Evolutionary conservation across 2,797 vertebrate genomes (phyloP), one percentile per base, ranked within the genome.

Genomic region (Lepilemur septentrionalis): DNA sequence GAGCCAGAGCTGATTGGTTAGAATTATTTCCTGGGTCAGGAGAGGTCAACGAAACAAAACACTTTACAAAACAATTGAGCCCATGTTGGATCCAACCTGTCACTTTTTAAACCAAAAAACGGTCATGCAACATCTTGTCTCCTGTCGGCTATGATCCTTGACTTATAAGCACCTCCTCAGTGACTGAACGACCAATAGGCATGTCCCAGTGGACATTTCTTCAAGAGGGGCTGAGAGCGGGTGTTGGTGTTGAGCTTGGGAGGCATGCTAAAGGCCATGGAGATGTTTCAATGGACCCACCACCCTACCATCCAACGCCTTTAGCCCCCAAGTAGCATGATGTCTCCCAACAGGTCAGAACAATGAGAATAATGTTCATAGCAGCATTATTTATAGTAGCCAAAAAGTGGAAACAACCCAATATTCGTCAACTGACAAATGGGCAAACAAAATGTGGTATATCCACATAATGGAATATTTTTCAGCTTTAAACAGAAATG

Each of bases 11-110:
- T 79, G 61, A 55, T 69, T 50, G 93, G 72, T 75, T 91, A 92
- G 86, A 98, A 96, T 96, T 95, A 96, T 57, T 81, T 97, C 90
- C 65, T 85, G 89, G 14, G 75, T 84, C 82, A 91, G n/a, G 0
- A 55, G 52, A 94, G 30, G 86, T 70, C 95, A 93, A 83, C 78
- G 50, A 83, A 93, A 90, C 65, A 91, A 96, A 93, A 86, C 2
- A 32, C 55, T 91, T 85, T 25, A 91, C 67, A 50, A 93, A 95
- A 92, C 83, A 91, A 94, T 20, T 48, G 61, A 94, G 82, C 78
- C 72, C 25, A 78, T 70, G 50, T 86, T 69, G 30, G 76, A 92
- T 52, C 55, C 28, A 10, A 2, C 13, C 30, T 69, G 25, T 81
- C 35, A 80, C 89, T 89, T 84, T 88, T 78, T 72, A 89, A 75